Percentiles rank a stretch among this genome's conserved stretches.
Conservation (phyloP, 2,797 vertebrate genomes). For the Heliangelus exortis region DNA sequence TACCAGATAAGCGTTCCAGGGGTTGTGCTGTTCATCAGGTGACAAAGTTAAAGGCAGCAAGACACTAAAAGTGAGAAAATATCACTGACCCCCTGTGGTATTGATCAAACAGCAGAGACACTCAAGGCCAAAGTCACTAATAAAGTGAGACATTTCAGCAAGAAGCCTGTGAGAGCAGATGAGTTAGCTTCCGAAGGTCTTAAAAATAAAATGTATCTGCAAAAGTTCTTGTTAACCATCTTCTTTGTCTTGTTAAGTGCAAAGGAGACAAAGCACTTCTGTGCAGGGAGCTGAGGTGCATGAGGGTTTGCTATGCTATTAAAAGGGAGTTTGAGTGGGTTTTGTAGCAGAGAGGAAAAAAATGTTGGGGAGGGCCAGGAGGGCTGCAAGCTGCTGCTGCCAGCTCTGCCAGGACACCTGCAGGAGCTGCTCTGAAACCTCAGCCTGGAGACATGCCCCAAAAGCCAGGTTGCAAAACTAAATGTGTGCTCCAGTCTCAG, state of each 20-base stretch:
- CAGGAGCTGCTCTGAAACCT: not conserved
- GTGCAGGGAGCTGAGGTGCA: not conserved
- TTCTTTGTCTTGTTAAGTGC: conserved; percentile 74
- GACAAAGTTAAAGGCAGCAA: conserved; percentile 91
- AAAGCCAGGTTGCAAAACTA: not conserved
- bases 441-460: not conserved
- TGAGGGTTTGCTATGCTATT: not conserved
- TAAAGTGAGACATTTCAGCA: conserved; percentile 97
- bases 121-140: conserved; percentile 99
- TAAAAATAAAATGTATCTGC: conserved; percentile 72
- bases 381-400: not conserved
- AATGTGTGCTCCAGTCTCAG: not conserved
- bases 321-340: not conserved
- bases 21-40: conserved; percentile 97
- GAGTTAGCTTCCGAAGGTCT: conserved; percentile 78
- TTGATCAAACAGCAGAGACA: conserved; percentile 97
- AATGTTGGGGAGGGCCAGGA: not conserved
- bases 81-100: conserved; percentile 90
- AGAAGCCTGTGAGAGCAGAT: conserved; percentile 73
- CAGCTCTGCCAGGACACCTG: not conserved
- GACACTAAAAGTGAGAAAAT: conserved; percentile 95
- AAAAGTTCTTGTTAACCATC: conserved; percentile 78
- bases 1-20: conserved; percentile 97
- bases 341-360: not conserved
- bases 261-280: not conserved